phyloP scores from a whole-genome alignment of 2,113 vertebrate genomes.

The Entomyzon cyanotis region DNA sequence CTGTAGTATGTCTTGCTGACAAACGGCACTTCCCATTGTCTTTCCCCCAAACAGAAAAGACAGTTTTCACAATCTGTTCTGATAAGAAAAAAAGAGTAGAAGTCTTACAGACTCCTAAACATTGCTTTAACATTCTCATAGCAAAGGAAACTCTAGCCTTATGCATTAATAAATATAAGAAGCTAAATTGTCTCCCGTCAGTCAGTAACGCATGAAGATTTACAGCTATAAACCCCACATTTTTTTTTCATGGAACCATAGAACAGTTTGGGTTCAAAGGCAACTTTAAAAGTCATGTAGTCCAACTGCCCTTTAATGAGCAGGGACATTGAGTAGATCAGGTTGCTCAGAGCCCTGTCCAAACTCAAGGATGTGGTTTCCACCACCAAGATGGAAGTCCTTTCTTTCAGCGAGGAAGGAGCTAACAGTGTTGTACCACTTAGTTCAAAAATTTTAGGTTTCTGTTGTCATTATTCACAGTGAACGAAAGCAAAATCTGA shows the following conservation, averaged over 20 bases:
- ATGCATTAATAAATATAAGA: background rate
- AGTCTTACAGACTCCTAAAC: background rate
- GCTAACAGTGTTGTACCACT: background rate
- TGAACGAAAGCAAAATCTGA: background rate
- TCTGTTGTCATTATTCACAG: background rate
- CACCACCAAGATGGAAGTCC: background rate
- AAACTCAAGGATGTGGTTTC: background rate
- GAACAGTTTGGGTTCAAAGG: background rate
- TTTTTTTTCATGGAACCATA: background rate
- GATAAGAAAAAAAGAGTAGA: background rate
- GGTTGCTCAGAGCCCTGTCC: fast-evolving
- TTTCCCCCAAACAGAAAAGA: background rate
- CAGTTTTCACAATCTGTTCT: background rate
- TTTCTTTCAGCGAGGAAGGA: background rate
- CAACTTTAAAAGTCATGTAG: background rate
- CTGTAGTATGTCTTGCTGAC: background rate
- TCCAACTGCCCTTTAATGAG: background rate
- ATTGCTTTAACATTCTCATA: background rate
- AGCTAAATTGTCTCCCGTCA: background rate
- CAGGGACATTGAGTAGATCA: background rate
- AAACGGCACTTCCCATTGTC: background rate
- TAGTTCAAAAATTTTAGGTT: background rate
- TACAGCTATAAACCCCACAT: fast-evolving
- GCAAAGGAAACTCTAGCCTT: background rate
- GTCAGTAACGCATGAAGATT: background rate